Conservation (phyloP, 1,140 invertebrate species). For the Micrasema minimum region DNA sequence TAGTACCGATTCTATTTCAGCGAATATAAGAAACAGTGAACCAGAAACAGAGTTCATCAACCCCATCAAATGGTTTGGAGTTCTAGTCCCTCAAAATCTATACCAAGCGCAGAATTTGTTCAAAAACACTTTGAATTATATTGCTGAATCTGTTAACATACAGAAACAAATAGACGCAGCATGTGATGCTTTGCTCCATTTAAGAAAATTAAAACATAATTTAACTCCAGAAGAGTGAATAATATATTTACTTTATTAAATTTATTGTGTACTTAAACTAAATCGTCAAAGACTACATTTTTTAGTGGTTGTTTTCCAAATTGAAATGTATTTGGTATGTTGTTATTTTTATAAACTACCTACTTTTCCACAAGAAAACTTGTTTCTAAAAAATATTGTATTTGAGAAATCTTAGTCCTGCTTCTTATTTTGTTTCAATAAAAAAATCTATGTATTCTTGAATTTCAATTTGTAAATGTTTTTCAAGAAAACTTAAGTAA, state of each 20-base stretch:
- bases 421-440: too few species aligned
- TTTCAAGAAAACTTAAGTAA: too few species aligned
- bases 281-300: too few species aligned
- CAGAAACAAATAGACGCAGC: constrained; percentile 67
- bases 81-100: constrained; percentile 77
- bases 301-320: too few species aligned
- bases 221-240: constrained; percentile 48
- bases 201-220: constrained; percentile 58
- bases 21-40: constrained; percentile 61
- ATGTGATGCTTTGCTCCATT: constrained; percentile 60
- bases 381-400: too few species aligned
- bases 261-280: background rate
- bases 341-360: too few species aligned
- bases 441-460: too few species aligned
- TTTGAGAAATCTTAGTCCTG: too few species aligned
- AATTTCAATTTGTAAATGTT: too few species aligned
- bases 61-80: constrained; percentile 81
- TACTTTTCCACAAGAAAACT: too few species aligned
- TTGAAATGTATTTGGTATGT: too few species aligned
- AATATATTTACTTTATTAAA: background rate
- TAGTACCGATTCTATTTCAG: constrained; percentile 58
- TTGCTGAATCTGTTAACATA: constrained; percentile 73
- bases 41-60: constrained; percentile 63
- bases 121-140: constrained; percentile 71
- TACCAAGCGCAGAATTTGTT: constrained; percentile 75